phyloP scores from a whole-genome alignment of 1,140 invertebrate genomes.

The Neuroterus valhalla region DNA sequence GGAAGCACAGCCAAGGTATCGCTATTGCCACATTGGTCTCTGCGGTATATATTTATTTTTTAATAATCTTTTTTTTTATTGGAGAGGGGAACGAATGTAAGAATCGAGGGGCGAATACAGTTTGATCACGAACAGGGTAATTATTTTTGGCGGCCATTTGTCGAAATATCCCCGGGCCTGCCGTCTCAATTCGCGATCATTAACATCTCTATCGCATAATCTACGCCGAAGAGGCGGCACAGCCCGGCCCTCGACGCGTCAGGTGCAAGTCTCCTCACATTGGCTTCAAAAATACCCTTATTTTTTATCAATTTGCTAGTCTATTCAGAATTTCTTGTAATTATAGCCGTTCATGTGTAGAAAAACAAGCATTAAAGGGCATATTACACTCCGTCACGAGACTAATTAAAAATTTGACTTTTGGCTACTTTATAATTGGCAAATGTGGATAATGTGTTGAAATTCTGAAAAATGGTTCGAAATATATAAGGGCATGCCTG shows the following conservation, averaged over 20 bases:
- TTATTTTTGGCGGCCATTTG: constrained; percentile 52
- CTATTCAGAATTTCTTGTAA: background rate
- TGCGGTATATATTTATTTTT: constrained; percentile 15
- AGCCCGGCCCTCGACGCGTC: constrained; percentile 53
- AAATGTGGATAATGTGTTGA: too few species aligned
- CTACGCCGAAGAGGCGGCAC: constrained; percentile 57
- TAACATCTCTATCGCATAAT: constrained; percentile 63
- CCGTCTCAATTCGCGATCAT: constrained; percentile 61
- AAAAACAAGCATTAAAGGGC: too few species aligned
- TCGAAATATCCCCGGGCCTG: constrained; percentile 38
- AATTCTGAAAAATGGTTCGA: too few species aligned
- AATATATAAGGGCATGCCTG: too few species aligned
- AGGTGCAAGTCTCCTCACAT: constrained; percentile 58
- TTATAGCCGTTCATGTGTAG: too few species aligned
- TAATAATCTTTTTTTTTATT: constrained; percentile 34
- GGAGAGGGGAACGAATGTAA: background rate
- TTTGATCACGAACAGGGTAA: constrained; percentile 33
- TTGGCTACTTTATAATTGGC: too few species aligned
- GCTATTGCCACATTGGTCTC: constrained; percentile 21
- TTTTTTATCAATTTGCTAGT: background rate
- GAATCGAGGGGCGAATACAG: background rate
- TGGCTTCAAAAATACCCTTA: background rate
- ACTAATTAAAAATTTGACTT: too few species aligned
- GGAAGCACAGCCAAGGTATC: constrained; percentile 21
- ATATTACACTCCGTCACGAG: too few species aligned